A percentile compares a stretch with the other conserved stretches of the same genome.
Conservation (phyloP, 1,140 invertebrate genomes). For the Macrotrachela quadricornifera region DNA sequence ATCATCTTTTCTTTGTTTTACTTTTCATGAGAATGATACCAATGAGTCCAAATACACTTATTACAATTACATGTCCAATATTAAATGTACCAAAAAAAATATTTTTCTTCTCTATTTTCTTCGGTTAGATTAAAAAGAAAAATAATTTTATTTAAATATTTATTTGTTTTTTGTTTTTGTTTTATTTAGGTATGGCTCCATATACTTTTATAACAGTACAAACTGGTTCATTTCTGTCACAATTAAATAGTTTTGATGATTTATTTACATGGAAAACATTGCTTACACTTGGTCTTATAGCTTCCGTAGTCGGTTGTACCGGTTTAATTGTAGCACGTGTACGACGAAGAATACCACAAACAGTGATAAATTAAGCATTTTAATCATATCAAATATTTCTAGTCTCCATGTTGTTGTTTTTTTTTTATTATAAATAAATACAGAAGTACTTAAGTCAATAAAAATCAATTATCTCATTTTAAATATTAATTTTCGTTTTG, state of each 20-base stretch:
- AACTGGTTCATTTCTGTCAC: conserved; percentile 37
- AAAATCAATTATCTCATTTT: too few relatives aligned
- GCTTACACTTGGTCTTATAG: conserved; percentile 33
- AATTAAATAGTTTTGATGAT: conserved; percentile 37
- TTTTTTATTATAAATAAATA: too few relatives aligned
- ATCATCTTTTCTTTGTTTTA: conserved; percentile 38
- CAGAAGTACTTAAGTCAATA: too few relatives aligned
- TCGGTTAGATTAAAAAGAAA: conserved; percentile 31
- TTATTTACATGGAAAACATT: conserved; percentile 34
- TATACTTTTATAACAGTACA: conserved; percentile 45
- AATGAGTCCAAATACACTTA: conserved; percentile 45
- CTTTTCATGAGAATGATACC: conserved; percentile 42
- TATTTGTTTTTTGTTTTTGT: not conserved
- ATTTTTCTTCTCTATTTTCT: conserved; percentile 41
- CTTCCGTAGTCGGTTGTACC: conserved; percentile 23
- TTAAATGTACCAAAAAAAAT: conserved; percentile 37
- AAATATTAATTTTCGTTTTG: too few relatives aligned
- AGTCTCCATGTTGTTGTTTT: too few relatives aligned
- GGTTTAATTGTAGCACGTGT: not conserved
- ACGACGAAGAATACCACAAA: not conserved
- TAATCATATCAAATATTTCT: not conserved
- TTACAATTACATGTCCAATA: conserved; percentile 41
- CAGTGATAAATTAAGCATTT: not conserved
- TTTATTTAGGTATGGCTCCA: conserved; percentile 38
- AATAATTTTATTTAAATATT: too few relatives aligned